Conservation (phyloP, 2,797 vertebrate species). For the Smutsia gigantea region DNA sequence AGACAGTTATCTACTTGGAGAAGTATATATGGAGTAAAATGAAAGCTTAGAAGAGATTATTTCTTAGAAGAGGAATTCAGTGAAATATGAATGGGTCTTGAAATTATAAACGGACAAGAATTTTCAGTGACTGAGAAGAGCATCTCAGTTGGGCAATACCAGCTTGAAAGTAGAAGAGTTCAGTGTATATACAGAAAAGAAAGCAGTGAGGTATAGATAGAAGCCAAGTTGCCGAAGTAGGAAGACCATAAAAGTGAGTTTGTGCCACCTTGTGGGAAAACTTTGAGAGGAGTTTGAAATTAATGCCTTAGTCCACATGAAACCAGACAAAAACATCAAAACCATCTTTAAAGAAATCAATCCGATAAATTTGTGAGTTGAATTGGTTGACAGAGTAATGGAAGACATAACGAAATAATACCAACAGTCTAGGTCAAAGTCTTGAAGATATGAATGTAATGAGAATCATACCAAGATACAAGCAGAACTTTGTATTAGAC, state of each 20-base stretch:
- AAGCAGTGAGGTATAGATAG: background rate
- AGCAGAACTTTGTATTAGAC: background rate
- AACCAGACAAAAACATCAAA: background rate
- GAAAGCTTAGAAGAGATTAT: background rate
- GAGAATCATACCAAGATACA: background rate
- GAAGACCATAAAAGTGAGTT: background rate
- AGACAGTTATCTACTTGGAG: background rate
- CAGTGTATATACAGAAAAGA: background rate
- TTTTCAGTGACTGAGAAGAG: background rate
- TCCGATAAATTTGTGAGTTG: background rate
- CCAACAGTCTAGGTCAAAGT: background rate
- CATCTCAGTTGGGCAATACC: background rate
- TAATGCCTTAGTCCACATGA: background rate
- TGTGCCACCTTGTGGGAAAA: background rate
- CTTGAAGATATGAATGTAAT: background rate
- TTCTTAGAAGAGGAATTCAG: constrained; percentile 24
- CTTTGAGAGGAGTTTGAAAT: background rate
- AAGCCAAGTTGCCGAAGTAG: background rate
- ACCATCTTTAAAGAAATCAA: background rate
- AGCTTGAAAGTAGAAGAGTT: background rate
- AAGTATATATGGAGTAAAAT: background rate
- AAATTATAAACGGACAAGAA: background rate
- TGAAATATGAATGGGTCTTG: background rate
- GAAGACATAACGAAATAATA: background rate
- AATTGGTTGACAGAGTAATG: background rate